Evolutionary conservation across 1,140 invertebrate species (phyloP), one percentile per base, ranked within the genome.

Genomic region (Trichomalopsis sarcophagae): DNA sequence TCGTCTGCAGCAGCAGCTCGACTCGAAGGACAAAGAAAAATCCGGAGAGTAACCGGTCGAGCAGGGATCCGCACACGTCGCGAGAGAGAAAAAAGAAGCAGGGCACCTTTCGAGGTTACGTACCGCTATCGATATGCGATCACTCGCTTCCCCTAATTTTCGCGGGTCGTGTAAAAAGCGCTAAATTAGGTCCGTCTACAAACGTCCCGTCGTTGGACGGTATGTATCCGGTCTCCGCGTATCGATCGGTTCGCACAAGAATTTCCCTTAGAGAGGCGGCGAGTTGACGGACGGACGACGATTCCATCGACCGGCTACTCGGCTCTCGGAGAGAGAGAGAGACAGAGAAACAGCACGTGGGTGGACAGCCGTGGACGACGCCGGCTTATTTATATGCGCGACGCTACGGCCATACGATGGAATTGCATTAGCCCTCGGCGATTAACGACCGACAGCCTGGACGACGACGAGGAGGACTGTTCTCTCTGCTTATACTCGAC

Each of bases 351-450:
- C 6, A 71, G 30, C 44, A 79, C 76, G 66, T 84, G 76, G 82
- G 68, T 36, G 76, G 55, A 84, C 44, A 71, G 66, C 36, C 3
- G 68, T 66, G 36, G 14, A n/a, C 27, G 14, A n/a, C 27, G 14
- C 30, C 33, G 3, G 50, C 33, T 79, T 79, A 84, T 79, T 84
- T 79, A 84, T 79, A 62, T 62, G 30, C 47, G 30, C 77, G 55
- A 62, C 55, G 55, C 21, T 62, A 62, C 17, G 21, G 68, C n/a
- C 50, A 21, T 69, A 23, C 62, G 62, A 44, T 44, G 40, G 55
- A 69, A 84, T 69, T 77, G 66, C 23, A 78, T 84, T 50, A 50
- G 33, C 62, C 62, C 36, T 23, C 2, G 62, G 62, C 62, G 82
- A 84, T 84, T 84, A 78, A 50, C 74, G 36, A 84, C 13, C 47